Percentiles rank a stretch among this genome's conserved stretches.
These are phyloP conservation scores for Ooceraea biroi DNA, from an alignment of 1,140 invertebrate genomes.

Conservation along the genomic window DNA sequence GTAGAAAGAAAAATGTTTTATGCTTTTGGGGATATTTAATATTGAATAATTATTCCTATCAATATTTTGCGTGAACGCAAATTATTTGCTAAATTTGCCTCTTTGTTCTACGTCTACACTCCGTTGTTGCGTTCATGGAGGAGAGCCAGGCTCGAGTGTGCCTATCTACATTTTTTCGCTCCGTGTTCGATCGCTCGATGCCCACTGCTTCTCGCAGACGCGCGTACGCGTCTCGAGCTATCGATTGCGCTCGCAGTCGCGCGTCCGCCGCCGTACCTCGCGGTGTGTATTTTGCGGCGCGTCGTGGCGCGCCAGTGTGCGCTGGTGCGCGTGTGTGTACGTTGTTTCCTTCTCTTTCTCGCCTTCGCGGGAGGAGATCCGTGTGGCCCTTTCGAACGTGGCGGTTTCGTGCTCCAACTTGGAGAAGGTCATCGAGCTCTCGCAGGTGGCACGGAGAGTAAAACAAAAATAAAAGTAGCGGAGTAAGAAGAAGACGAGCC, in stretches of 20 bases:
- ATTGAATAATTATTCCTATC: no score
- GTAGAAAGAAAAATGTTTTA: no score
- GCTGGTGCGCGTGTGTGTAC: not conserved
- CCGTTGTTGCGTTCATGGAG: no score
- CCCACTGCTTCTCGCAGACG: not conserved
- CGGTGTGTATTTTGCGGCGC: not conserved
- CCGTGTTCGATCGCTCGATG: slow-evolving; percentile 1
- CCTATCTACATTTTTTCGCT: not conserved
- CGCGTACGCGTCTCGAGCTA: not conserved
- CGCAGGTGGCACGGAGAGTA: not conserved
- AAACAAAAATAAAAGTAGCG: no score
- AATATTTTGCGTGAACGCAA: no score
- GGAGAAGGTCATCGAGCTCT: not conserved
- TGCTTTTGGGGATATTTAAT: no score
- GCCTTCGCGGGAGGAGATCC: not conserved
- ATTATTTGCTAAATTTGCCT: no score
- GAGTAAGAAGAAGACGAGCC: no score
- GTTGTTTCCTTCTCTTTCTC: not conserved
- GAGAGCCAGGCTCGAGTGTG: no score
- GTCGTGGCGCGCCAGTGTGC: not conserved
- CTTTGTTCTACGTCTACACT: no score
- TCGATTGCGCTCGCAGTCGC: not conserved
- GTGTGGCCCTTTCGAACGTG: not conserved
- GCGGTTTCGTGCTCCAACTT: not conserved
- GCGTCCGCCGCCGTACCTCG: not conserved